phyloP scores from a whole-genome alignment of 1,140 invertebrate genomes.

The Drosophila orena region DNA sequence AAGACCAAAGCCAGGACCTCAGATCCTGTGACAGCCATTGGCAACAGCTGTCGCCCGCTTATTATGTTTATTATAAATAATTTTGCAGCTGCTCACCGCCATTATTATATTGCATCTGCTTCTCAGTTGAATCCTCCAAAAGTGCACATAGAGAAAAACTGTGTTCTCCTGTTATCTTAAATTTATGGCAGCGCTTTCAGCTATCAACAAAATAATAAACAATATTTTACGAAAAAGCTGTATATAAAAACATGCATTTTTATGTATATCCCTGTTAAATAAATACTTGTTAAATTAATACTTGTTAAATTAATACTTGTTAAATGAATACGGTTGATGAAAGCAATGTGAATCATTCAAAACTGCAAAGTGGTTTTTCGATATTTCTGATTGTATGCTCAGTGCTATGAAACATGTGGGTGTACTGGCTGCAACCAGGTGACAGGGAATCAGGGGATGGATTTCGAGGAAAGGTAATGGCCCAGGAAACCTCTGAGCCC shows the following conservation, averaged over 20 bases:
- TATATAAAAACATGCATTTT: too few species aligned
- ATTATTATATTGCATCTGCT: slow-evolving; percentile 32
- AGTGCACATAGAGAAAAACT: background rate
- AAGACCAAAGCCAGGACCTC: slow-evolving; percentile 9
- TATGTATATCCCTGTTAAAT: too few species aligned
- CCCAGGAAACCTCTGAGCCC: slow-evolving; percentile 4
- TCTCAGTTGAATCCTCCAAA: background rate
- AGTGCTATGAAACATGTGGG: too few species aligned
- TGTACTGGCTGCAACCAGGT: background rate
- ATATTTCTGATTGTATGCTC: background rate
- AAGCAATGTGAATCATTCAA: background rate
- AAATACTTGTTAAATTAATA: too few species aligned
- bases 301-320: too few species aligned
- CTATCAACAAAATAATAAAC: background rate
- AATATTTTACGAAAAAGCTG: background rate
- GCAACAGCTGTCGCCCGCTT: slow-evolving; percentile 73
- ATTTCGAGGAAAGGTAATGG: slow-evolving; percentile 7
- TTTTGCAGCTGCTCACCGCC: slow-evolving; percentile 63
- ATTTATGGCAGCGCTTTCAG: background rate
- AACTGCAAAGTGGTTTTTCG: too few species aligned
- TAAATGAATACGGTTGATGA: background rate
- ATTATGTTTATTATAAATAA: slow-evolving; percentile 83
- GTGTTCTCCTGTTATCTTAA: background rate
- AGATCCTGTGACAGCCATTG: slow-evolving; percentile 54
- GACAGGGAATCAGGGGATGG: background rate